Evolutionary conservation across 2,113 vertebrate species (phyloP).

Genomic region (Pterophyllum scalare): DNA sequence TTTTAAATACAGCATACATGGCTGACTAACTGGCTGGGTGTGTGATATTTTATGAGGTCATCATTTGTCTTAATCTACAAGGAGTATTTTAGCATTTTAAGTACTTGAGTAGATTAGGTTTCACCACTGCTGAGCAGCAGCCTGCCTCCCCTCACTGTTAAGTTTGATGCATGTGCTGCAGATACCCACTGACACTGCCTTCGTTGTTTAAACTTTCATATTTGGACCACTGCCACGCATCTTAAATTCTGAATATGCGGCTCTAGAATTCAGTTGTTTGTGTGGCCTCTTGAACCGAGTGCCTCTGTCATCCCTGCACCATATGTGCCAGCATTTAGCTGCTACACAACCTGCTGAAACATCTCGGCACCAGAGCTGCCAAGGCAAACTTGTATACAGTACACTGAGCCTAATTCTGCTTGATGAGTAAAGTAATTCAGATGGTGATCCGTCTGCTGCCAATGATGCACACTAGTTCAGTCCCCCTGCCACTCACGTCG

Average conservation of each 20-base stretch:
- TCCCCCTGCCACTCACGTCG: conserved; percentile 43
- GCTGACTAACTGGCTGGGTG: neutral
- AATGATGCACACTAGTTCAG: conserved; percentile 49
- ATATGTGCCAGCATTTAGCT: conserved; percentile 28
- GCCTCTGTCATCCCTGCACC: conserved; percentile 26
- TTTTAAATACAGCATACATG: neutral
- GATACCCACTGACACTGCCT: neutral
- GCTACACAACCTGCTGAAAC: conserved; percentile 36
- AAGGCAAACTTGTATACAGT: conserved; percentile 33
- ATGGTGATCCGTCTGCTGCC: conserved; percentile 37
- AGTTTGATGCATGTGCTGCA: neutral
- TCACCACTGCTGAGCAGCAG: neutral
- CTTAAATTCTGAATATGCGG: conserved; percentile 5
- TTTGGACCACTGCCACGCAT: neutral
- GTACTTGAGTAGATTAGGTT: neutral
- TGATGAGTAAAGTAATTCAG: conserved; percentile 58
- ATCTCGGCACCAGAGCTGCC: neutral
- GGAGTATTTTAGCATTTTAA: neutral
- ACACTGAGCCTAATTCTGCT: conserved; percentile 52
- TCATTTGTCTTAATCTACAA: conserved; percentile 4
- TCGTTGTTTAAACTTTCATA: conserved; percentile 15
- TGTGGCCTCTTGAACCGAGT: conserved; percentile 21
- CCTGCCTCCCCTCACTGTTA: neutral
- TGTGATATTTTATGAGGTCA: conserved; percentile 5
- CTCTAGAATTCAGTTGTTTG: conserved; percentile 8